phyloP scores from a whole-genome alignment of 1,140 invertebrate genomes.

The Drosophila sp. region DNA sequence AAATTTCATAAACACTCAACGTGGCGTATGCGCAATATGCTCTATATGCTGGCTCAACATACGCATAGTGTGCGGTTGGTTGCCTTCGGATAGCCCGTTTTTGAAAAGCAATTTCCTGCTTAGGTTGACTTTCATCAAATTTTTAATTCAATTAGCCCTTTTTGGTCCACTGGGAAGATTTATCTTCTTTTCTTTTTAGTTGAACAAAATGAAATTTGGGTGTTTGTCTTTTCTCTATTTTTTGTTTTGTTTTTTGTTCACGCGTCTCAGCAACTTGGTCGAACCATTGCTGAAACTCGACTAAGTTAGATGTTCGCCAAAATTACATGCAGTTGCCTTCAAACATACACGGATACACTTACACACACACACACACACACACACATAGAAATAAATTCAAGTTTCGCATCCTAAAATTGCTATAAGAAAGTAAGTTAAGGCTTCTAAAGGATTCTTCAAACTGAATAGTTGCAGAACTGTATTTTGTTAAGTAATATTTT shows the following conservation, averaged over 20 bases:
- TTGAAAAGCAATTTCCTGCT: slow-evolving; percentile 62
- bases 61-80: slow-evolving; percentile 45
- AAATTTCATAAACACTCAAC: slow-evolving; percentile 51
- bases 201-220: slow-evolving; percentile 6
- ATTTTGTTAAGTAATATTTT: background rate
- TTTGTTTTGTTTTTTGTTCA: slow-evolving; percentile 4
- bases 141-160: slow-evolving; percentile 55
- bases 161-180: slow-evolving; percentile 22
- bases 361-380: slow-evolving; percentile 12
- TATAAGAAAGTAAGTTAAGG: background rate
- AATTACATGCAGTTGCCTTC: slow-evolving; percentile 63
- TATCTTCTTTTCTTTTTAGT: slow-evolving; percentile 2
- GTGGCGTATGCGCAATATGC: slow-evolving; percentile 74
- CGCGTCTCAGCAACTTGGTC: slow-evolving; percentile 60
- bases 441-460: background rate
- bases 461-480: background rate
- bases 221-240: background rate
- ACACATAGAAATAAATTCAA: slow-evolving; percentile 25
- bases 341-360: slow-evolving; percentile 29
- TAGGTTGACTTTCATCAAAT: slow-evolving; percentile 49
- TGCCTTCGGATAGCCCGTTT: slow-evolving; percentile 31
- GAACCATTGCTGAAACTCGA: slow-evolving; percentile 74
- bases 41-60: slow-evolving; percentile 37
- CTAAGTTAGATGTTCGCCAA: slow-evolving; percentile 69
- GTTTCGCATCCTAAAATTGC: slow-evolving; percentile 26